Evolutionary conservation across 2,113 vertebrate genomes (phyloP), one percentile per base, ranked within the genome.

Genomic region (Syngnathoides biaculeatus): DNA sequence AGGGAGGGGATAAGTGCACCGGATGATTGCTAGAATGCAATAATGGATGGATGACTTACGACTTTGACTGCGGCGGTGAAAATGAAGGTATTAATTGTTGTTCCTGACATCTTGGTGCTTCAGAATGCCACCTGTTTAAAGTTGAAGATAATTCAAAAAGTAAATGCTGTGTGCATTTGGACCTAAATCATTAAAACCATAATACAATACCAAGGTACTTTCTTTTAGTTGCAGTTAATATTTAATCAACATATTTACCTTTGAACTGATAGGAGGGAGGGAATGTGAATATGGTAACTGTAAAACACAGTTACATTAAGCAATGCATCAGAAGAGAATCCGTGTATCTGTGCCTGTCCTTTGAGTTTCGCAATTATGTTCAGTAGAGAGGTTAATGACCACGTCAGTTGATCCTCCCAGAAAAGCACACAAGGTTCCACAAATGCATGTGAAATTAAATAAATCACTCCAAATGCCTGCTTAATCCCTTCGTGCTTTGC

Each of bases 401-500:
- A 2, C 58, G 5, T 69, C 47, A 61, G 57, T 68, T 75, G 43
- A 80, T 73, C 59, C 65, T 45, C 9, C 47, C 5, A 39, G 30
- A 59, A 71, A 74, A 66, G 24, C 50, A 45, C n/a, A n/a, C n/a
- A n/a, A n/a, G n/a, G n/a, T n/a, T n/a, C n/a, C 60, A 50, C 24
- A 63, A 63, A 45, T 45, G 26, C 14, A 47, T 24, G 30, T 17
- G 27, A 27, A n/a, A n/a, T n/a, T n/a, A 45, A 64, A 19, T 47
- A 47, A 67, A 77, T 83, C 19, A 67, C 58, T 65, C 48, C 57
- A 58, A 74, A 80, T 70, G 64, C 58, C 20, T 58, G 6, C n/a
- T 70, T 86, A 88, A 88, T 86, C 80, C 79, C 17, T 22, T 22
- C 48, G 57, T 73, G 79, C 69, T 84, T 79, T 66, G 66, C 72